These are phyloP conservation scores for Amblyraja radiata DNA, from an alignment of 2,797 vertebrate genomes.

Conservation along the genomic window DNA sequence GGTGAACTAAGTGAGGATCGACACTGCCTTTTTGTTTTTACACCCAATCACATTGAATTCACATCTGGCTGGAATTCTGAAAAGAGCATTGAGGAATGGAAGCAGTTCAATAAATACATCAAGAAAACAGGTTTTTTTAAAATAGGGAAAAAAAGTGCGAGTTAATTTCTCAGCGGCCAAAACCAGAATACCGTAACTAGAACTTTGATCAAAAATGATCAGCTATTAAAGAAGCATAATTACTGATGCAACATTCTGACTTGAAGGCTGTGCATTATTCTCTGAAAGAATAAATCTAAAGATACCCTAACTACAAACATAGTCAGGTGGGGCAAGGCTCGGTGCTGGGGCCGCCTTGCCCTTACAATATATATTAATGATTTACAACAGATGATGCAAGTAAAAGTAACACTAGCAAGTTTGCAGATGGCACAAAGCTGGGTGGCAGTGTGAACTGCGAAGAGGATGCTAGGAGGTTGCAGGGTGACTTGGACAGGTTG, in stretches of 20 bases:
- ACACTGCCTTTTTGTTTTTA: neutral
- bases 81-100: neutral
- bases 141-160: neutral
- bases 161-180: slow-evolving; percentile 16
- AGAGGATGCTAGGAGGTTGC: too few relatives aligned
- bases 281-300: neutral
- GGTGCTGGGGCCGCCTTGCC: too few relatives aligned
- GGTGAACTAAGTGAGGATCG: neutral
- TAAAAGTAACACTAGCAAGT: too few relatives aligned
- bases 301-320: neutral
- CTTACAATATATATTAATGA: too few relatives aligned
- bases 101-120: slow-evolving; percentile 33
- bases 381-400: too few relatives aligned
- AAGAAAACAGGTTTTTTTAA: slow-evolving; percentile 25
- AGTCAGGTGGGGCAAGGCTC: neutral
- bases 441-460: too few relatives aligned
- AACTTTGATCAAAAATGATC: slow-evolving; percentile 4
- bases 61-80: slow-evolving; percentile 28
- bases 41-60: neutral
- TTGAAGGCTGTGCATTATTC: neutral
- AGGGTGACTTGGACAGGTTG: too few relatives aligned
- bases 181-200: neutral
- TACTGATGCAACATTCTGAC: neutral
- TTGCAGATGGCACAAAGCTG: too few relatives aligned
- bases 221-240: neutral